phyloP scores from a whole-genome alignment of 2,113 vertebrate species.

The Atrichornis clamosus region DNA sequence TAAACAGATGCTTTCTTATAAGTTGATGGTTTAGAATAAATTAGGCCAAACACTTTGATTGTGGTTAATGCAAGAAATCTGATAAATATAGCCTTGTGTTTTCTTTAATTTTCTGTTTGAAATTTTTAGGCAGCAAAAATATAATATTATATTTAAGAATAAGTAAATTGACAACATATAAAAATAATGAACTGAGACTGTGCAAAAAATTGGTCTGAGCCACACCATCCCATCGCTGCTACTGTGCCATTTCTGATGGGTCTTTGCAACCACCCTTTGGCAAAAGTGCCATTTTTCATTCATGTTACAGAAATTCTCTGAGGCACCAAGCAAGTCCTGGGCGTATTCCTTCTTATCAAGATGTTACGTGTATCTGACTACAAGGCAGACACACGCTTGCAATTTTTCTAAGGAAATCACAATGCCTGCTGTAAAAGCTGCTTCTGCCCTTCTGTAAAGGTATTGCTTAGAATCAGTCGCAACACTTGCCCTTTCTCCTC shows the following conservation, averaged over 20 bases:
- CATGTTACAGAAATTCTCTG: background rate
- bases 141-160: background rate
- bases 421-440: background rate
- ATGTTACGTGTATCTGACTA: background rate
- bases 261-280: background rate
- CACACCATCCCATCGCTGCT: background rate
- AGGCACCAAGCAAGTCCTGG: background rate
- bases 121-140: background rate
- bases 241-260: background rate
- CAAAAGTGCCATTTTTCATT: background rate
- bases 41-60: background rate
- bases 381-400: background rate
- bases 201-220: background rate
- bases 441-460: background rate
- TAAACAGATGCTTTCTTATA: slow-evolving; percentile 43
- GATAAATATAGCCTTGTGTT: background rate
- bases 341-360: background rate
- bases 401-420: background rate
- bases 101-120: background rate
- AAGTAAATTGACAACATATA: background rate
- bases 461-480: background rate
- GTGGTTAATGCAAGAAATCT: background rate
- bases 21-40: background rate
- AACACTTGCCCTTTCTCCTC: background rate
- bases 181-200: background rate